phyloP scores from a whole-genome alignment of 2,888 invertebrate genomes.

The Miltochrista miniata region DNA sequence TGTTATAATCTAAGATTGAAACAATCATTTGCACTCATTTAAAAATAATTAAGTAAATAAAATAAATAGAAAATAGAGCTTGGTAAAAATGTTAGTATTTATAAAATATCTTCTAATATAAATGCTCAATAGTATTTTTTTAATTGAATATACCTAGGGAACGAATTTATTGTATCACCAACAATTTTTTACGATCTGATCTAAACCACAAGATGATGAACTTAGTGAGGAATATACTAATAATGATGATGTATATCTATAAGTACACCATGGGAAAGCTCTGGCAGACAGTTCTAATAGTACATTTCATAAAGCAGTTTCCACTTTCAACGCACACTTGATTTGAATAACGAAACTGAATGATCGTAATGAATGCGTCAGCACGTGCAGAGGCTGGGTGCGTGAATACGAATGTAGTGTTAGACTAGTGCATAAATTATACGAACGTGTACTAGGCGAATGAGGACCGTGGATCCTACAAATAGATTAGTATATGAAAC shows the following conservation, averaged over 20 bases:
- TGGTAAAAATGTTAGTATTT: no score
- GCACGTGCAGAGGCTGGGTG: constrained; percentile 26
- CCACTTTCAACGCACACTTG: constrained; percentile 41
- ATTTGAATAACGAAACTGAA: constrained; percentile 43
- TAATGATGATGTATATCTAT: background rate
- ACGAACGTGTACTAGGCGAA: constrained; percentile 1
- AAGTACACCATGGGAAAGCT: constrained; percentile 27
- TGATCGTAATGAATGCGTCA: constrained; percentile 37
- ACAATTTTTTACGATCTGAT: no score
- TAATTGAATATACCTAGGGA: no score
- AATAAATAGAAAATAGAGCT: no score
- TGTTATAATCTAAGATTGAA: no score
- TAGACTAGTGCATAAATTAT: constrained; percentile 15
- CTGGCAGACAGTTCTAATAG: constrained; percentile 8
- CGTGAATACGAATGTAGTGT: constrained; percentile 28
- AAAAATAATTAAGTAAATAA: no score
- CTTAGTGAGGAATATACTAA: no score
- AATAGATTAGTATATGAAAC: constrained; percentile 1
- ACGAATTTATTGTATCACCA: no score
- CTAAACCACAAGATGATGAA: no score
- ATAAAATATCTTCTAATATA: no score
- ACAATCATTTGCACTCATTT: no score
- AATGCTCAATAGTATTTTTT: no score
- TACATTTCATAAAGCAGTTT: constrained; percentile 38
- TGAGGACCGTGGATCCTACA: constrained; percentile 8